phyloP scores from a whole-genome alignment of 2,888 invertebrate genomes.

The Rosalia funebris region DNA sequence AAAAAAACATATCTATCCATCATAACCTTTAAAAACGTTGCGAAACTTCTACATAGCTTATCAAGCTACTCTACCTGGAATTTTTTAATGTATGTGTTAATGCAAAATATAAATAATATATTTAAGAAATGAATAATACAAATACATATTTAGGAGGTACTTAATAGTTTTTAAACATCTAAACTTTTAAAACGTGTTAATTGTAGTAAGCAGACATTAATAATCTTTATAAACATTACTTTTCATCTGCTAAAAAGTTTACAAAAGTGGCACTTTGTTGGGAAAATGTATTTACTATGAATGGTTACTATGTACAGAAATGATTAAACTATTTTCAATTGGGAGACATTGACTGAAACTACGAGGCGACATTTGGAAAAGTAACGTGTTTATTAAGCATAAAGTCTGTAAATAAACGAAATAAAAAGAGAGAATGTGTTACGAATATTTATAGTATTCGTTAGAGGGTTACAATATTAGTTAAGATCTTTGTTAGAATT shows the following conservation, averaged over 20 bases:
- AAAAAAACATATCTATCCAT: too few species aligned
- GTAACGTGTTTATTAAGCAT: too few species aligned
- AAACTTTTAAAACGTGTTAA: constrained; percentile 35
- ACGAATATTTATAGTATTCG: too few species aligned
- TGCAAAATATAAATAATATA: constrained; percentile 22
- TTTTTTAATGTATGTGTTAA: constrained; percentile 19
- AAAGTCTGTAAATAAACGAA: too few species aligned
- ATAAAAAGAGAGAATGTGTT: too few species aligned
- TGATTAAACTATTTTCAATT: neutral
- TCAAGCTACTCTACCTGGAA: neutral
- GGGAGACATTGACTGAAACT: too few species aligned
- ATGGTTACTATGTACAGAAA: neutral
- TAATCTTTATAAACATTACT: constrained; percentile 8
- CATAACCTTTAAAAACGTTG: neutral
- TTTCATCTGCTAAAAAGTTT: constrained; percentile 6
- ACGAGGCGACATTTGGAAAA: too few species aligned
- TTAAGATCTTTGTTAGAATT: too few species aligned
- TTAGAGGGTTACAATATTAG: too few species aligned
- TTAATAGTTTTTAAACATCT: constrained; percentile 32
- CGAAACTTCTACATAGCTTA: neutral
- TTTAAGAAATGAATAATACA: constrained; percentile 25
- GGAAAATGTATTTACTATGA: neutral
- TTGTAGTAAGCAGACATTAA: constrained; percentile 21
- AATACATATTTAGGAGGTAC: constrained; percentile 32
- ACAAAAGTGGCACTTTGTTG: neutral